Evolutionary conservation across 1,140 invertebrate genomes (phyloP), one percentile per base, ranked within the genome.

Genomic region (Hirudo medicinalis): DNA sequence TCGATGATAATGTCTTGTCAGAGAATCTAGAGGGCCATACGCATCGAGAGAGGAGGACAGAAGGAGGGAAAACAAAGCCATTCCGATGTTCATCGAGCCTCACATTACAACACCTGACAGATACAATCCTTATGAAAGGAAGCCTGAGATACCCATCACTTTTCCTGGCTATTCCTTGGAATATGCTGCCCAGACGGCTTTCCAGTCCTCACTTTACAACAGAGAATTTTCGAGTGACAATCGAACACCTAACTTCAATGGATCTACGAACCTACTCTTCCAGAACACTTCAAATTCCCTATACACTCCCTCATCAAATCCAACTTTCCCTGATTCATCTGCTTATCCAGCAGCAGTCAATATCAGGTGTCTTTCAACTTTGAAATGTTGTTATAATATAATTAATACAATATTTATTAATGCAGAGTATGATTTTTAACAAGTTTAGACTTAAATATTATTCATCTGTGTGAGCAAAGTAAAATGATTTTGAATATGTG

Each of bases 51-150:
- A 63, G 22, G 57, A 63, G 8, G 57, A 63, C 29, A 63, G 29
- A 32, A 63, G 57, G 57, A 63, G 57, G 29, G 57, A 63, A 32
- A 63, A 63, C 57, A 63, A 63, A 25, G 57, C 57, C 19, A 63
- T 25, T 63, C 57, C 22, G 29, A 32, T 63, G 57, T 63, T 25
- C 19, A 63, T 63, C 8, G 57, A 63, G 57, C 29, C 57, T 63
- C 57, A 32, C 57, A 63, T 63, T 8, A 25, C 57, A 63, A 63
- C 57, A 32, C 57, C 57, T 63, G 57, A 63, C 8, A 22, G 57
- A 25, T 63, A 25, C 57, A 63, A 63, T 32, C 57, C 57, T 22
- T 63, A 63, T 15, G 57, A 63, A 63, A 22, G 57, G 29, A 63
- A 63, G 29, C 57, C 22, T 13, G 57, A 63, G 29, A 63, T 63